A percentile compares a stretch with the other conserved stretches of the same genome.
Conservation (phyloP, 2,888 invertebrate genomes). For the Cosmopolites sordidus region DNA sequence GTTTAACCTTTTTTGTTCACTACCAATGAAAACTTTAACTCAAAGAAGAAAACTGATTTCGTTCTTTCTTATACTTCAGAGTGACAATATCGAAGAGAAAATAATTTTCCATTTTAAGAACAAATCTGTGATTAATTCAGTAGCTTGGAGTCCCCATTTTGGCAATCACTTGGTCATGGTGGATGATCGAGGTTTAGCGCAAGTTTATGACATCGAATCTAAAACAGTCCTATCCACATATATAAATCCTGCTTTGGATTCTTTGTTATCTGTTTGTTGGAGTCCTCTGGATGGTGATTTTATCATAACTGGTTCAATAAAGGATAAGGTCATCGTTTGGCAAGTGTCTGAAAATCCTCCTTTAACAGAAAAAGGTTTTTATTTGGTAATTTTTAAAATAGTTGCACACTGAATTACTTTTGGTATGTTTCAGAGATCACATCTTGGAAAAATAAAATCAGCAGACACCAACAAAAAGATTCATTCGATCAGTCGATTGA, state of each 20-base stretch:
- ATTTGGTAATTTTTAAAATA: no score
- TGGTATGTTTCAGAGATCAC: constrained; percentile 28
- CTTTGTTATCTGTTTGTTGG: constrained; percentile 61
- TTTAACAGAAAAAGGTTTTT: constrained; percentile 35
- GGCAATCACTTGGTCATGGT: constrained; percentile 57
- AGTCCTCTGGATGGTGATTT: constrained; percentile 58
- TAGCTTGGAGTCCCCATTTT: constrained; percentile 42
- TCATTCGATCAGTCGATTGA: not conserved
- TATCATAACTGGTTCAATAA: constrained; percentile 64
- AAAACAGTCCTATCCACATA: constrained; percentile 57
- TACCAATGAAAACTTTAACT: no score
- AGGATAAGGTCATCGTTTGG: constrained; percentile 66
- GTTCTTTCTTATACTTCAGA: no score
- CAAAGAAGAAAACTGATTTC: no score
- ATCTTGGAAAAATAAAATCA: constrained; percentile 16
- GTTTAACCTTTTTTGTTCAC: no score
- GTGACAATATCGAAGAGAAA: constrained; percentile 19
- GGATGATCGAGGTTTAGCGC: constrained; percentile 64
- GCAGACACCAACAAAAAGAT: constrained; percentile 17
- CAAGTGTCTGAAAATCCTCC: constrained; percentile 51
- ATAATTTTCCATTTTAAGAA: constrained; percentile 26
- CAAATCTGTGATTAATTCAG: constrained; percentile 22
- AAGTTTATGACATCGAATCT: constrained; percentile 63
- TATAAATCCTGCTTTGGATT: constrained; percentile 52
- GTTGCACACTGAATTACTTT: no score